phyloP scores from a whole-genome alignment of 2,113 vertebrate genomes.

The Sclerurus mexicanus region DNA sequence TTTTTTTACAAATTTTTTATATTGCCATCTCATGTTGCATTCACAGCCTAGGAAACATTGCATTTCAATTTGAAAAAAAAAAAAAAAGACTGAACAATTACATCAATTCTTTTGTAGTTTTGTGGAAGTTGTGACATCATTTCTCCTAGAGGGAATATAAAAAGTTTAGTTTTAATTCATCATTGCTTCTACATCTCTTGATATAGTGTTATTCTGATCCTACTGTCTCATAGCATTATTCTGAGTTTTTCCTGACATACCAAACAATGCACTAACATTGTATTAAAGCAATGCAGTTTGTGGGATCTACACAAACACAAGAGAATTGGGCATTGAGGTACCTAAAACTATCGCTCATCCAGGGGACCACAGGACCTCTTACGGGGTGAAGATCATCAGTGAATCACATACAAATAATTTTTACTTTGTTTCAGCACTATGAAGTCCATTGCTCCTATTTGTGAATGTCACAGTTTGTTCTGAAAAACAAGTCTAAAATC shows the following conservation, averaged over 20 bases:
- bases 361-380: not conserved
- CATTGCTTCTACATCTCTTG: not conserved
- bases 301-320: not conserved
- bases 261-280: not conserved
- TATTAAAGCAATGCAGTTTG: not conserved
- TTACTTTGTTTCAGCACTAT: not conserved
- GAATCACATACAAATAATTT: not conserved
- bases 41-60: not conserved
- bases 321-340: not conserved
- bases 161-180: not conserved
- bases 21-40: not conserved
- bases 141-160: not conserved
- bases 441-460: not conserved
- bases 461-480: not conserved
- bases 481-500: not conserved
- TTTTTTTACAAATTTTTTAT: not conserved
- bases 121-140: not conserved
- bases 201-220: not conserved
- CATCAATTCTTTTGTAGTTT: not conserved
- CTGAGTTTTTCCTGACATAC: not conserved
- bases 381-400: not conserved
- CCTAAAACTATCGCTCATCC: not conserved
- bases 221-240: not conserved
- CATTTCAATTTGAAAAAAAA: not conserved
- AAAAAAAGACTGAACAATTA: not conserved